These are phyloP conservation scores for Palythoa heliodiscus DNA, from an alignment of 92 coral and sea anemone genomes.

Conservation along the genomic window DNA sequence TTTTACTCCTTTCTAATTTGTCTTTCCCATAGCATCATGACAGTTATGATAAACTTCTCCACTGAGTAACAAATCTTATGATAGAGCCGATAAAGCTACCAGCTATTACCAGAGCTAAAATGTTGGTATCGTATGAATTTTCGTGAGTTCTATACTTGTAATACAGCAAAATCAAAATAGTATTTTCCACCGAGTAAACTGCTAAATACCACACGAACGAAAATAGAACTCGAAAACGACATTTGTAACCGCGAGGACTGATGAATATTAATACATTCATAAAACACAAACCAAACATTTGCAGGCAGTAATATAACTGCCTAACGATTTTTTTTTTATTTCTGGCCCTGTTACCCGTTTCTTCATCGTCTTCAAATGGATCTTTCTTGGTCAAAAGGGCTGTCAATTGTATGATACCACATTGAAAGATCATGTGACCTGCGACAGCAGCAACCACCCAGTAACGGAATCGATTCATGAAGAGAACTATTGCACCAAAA, in stretches of 20 bases:
- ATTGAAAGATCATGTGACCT: slow-evolving; percentile 17
- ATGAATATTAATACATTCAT: slow-evolving; percentile 44
- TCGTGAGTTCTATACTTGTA: slow-evolving; percentile 12
- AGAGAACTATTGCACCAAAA: slow-evolving; percentile 25
- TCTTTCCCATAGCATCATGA: no score
- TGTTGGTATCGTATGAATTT: slow-evolving; percentile 3
- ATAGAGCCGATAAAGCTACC: slow-evolving; percentile 21
- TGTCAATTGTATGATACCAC: slow-evolving; percentile 1
- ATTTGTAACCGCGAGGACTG: slow-evolving; percentile 29
- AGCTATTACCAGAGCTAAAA: slow-evolving; percentile 29
- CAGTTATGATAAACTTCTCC: slow-evolving; percentile 18
- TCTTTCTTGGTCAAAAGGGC: slow-evolving; percentile 10
- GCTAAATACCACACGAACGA: slow-evolving; percentile 35
- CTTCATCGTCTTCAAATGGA: slow-evolving; percentile 27
- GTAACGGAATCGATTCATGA: slow-evolving; percentile 22
- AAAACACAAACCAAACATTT: slow-evolving; percentile 14
- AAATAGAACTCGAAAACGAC: slow-evolving; percentile 36
- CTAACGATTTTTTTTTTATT: neutral
- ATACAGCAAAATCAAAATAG: slow-evolving; percentile 13
- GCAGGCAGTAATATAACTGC: slow-evolving; percentile 14
- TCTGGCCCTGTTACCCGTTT: neutral
- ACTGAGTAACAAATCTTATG: slow-evolving; percentile 25
- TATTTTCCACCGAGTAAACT: slow-evolving; percentile 26
- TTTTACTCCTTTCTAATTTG: no score
- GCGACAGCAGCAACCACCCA: slow-evolving; percentile 31